Percentiles rank a stretch among this genome's conserved stretches.
Conservation (phyloP, 1,140 invertebrate species). For the Penaeus indicus region DNA sequence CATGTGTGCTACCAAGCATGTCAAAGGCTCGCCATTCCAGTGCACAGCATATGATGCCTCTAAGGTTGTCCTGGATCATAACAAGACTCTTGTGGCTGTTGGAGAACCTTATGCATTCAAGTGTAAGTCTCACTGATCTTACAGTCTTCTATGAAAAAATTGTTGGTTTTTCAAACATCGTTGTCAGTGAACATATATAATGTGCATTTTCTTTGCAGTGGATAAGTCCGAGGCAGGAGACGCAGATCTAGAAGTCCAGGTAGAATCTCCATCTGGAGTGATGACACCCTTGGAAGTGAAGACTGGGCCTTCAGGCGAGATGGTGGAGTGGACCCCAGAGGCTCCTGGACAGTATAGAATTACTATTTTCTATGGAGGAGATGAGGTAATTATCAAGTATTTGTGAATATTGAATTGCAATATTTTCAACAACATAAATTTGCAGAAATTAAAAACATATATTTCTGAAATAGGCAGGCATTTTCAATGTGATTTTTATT, state of each 20-base stretch:
- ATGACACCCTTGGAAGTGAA: conserved; percentile 86
- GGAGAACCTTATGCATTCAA: conserved; percentile 74
- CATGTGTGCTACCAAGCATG: conserved; percentile 88
- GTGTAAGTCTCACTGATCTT: conserved; percentile 73
- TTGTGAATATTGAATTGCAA: not conserved
- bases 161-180: not conserved
- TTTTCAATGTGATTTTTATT: not conserved
- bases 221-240: conserved; percentile 88
- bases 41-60: conserved; percentile 95
- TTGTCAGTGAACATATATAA: not conserved
- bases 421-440: not conserved
- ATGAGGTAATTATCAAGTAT: conserved; percentile 73
- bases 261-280: conserved; percentile 89
- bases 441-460: not conserved
- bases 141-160: not conserved
- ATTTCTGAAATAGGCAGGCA: not conserved
- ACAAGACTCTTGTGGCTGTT: conserved; percentile 69
- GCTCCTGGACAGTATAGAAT: conserved; percentile 92
- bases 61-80: conserved; percentile 75
- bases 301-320: conserved; percentile 78
- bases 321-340: conserved; percentile 88
- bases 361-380: conserved; percentile 88
- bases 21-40: conserved; percentile 95
- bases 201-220: conserved; percentile 75
- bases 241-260: conserved; percentile 90